Percentiles rank a stretch among this genome's conserved stretches.
These are phyloP conservation scores for Knipowitschia caucasica DNA, from an alignment of 2,797 vertebrate species.

Conservation along the genomic window DNA sequence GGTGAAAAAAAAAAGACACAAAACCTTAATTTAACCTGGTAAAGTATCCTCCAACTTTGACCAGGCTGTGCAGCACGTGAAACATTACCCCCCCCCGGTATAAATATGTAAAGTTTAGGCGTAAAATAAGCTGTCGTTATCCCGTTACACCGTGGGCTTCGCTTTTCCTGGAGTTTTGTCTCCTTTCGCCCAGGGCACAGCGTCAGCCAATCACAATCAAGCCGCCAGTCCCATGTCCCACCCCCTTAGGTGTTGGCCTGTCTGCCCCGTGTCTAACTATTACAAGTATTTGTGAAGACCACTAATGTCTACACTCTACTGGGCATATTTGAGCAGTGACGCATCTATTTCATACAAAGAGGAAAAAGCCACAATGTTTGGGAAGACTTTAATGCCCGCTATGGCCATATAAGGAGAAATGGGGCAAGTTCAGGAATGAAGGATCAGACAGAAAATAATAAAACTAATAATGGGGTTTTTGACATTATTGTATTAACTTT, in stretches of 20 bases:
- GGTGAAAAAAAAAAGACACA: conserved; percentile 11
- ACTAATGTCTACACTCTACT: conserved; percentile 18
- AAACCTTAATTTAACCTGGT: not conserved
- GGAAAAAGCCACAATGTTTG: conserved; percentile 18
- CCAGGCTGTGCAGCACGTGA: not conserved
- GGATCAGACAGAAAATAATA: conserved; percentile 5
- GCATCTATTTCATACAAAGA: conserved; percentile 26
- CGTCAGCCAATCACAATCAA: conserved; percentile 40
- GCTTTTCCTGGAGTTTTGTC: conserved; percentile 48
- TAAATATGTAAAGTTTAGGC: conserved; percentile 37
- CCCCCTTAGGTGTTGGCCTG: conserved; percentile 48
- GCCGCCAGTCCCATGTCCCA: conserved; percentile 21
- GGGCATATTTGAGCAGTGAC: conserved; percentile 53
- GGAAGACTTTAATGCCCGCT: conserved; percentile 22
- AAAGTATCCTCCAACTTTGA: not conserved
- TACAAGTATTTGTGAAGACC: conserved; percentile 41
- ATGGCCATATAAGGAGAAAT: conserved; percentile 57
- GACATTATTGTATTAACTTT: not conserved
- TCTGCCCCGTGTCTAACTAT: conserved; percentile 26
- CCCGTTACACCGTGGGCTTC: conserved; percentile 45
- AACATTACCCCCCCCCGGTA: conserved; percentile 17
- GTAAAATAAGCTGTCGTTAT: conserved; percentile 6
- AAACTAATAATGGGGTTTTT: not conserved
- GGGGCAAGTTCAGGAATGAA: conserved; percentile 12
- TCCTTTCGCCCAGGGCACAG: conserved; percentile 16